phyloP scores from a whole-genome alignment of 2,113 vertebrate species.

The Thymallus thymallus region DNA sequence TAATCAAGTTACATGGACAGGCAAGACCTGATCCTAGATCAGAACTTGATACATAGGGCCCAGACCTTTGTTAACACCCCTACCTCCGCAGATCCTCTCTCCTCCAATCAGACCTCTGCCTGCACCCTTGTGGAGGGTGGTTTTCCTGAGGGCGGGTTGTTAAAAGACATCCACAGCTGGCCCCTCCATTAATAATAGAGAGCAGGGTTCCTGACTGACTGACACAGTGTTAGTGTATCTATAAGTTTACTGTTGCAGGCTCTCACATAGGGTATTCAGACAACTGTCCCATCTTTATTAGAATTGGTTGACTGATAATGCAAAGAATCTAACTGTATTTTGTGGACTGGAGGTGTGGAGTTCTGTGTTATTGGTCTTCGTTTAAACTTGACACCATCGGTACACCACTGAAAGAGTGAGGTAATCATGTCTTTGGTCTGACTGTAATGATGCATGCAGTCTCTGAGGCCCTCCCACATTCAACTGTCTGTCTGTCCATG shows the following conservation, averaged over 20 bases:
- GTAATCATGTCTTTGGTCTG: not conserved
- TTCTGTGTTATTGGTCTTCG: too few relatives aligned
- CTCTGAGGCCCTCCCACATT: not conserved
- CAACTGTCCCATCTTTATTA: too few relatives aligned
- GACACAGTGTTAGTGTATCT: not conserved
- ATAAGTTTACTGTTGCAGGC: too few relatives aligned
- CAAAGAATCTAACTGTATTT: too few relatives aligned
- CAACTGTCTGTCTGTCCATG: not conserved
- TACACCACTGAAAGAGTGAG: too few relatives aligned
- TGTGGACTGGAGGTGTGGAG: too few relatives aligned
- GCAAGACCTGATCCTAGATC: too few relatives aligned
- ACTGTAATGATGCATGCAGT: slow-evolving; percentile 15
- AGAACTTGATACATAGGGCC: too few relatives aligned
- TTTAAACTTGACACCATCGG: too few relatives aligned
- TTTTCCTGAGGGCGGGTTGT: not conserved
- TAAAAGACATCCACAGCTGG: slow-evolving; percentile 22
- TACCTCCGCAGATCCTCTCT: not conserved
- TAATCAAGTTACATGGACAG: too few relatives aligned
- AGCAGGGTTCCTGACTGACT: not conserved
- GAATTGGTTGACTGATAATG: too few relatives aligned
- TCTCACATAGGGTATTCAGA: too few relatives aligned
- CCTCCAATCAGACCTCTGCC: not conserved
- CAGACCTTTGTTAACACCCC: not conserved
- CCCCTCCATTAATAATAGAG: slow-evolving; percentile 19
- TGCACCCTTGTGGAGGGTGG: not conserved